Percentiles rank a stretch among this genome's conserved stretches.
Conservation (phyloP, 2,797 vertebrate genomes). For the Parotocinclus haroldoi region DNA sequence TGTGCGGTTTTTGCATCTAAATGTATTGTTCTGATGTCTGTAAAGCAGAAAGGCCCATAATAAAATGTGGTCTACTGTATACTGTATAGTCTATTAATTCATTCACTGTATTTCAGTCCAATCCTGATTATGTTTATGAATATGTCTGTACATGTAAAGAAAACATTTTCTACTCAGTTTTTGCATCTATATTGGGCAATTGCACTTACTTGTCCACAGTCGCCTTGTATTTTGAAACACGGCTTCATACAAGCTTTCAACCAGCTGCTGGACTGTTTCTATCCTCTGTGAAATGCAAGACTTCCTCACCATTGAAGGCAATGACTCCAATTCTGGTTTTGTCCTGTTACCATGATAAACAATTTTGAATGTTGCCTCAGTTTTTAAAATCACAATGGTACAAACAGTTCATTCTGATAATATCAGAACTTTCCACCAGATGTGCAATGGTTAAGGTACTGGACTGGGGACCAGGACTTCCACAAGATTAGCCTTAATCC, state of each 20-base stretch:
- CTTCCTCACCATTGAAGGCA: slow-evolving; percentile 54
- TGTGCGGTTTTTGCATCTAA: slow-evolving; percentile 67
- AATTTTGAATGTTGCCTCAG: not conserved
- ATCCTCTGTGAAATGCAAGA: slow-evolving; percentile 61
- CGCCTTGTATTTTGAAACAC: slow-evolving; percentile 67
- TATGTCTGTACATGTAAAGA: too few species aligned
- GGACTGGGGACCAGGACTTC: too few species aligned
- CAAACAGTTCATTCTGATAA: too few species aligned
- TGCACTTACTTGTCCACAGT: slow-evolving; percentile 69
- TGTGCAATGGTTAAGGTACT: too few species aligned
- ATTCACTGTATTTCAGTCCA: too few species aligned
- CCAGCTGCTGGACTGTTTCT: slow-evolving; percentile 63
- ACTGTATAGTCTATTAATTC: not conserved
- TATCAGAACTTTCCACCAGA: too few species aligned
- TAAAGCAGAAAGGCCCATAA: slow-evolving; percentile 16
- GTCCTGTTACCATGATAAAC: slow-evolving; percentile 47
- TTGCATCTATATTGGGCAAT: not conserved
- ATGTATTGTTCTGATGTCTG: slow-evolving; percentile 63
- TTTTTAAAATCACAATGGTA: too few species aligned
- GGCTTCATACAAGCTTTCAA: slow-evolving; percentile 63
- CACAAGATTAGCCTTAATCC: too few species aligned
- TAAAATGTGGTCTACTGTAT: not conserved
- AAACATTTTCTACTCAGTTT: too few species aligned
- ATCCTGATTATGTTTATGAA: too few species aligned
- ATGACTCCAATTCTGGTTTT: slow-evolving; percentile 54